phyloP scores from a whole-genome alignment of 1,140 invertebrate species.

The Drosophila yakuba region DNA sequence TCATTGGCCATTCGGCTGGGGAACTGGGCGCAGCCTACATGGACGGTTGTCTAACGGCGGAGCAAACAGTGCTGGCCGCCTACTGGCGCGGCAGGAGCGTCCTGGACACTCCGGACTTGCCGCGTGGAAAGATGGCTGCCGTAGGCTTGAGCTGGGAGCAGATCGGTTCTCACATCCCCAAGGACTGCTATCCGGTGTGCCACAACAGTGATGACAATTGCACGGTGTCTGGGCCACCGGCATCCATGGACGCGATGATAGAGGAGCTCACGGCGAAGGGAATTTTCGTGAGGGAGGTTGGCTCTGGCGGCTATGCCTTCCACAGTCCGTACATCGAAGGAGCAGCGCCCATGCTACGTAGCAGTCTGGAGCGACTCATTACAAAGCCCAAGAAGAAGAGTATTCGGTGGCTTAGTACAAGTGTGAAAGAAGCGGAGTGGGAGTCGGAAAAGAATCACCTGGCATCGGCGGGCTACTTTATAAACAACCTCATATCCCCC shows the following conservation, averaged over 20 bases:
- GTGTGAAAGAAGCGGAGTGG: constrained; percentile 93
- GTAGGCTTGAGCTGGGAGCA: constrained; percentile 96
- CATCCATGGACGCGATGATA: constrained; percentile 89
- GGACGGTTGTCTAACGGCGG: constrained; percentile 95
- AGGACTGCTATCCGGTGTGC: constrained; percentile 93
- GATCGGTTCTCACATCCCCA: constrained; percentile 89
- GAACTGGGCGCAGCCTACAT: constrained; percentile 98
- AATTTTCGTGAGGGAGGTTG: constrained; percentile 95
- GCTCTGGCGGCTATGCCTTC: constrained; percentile 95
- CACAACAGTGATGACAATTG: constrained; percentile 97
- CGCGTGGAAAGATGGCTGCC: constrained; percentile 93
- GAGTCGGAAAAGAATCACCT: constrained; percentile 89
- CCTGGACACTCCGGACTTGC: constrained; percentile 89
- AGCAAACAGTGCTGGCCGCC: constrained; percentile 96
- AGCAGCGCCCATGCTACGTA: constrained; percentile 92
- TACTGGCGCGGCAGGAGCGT: constrained; percentile 96
- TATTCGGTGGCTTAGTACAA: constrained; percentile 95
- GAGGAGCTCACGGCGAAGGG: constrained; percentile 87
- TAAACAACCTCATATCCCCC: constrained; percentile 96
- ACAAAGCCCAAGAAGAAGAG: constrained; percentile 91
- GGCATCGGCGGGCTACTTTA: constrained; percentile 97
- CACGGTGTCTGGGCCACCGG: constrained; percentile 94
- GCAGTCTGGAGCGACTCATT: constrained; percentile 92
- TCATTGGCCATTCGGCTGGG: constrained; percentile 97
- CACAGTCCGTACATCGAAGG: constrained; percentile 96